Base-by-base conservation (phyloP, 2,797 vertebrate species). In the Acestrorhynchus altus region DNA sequence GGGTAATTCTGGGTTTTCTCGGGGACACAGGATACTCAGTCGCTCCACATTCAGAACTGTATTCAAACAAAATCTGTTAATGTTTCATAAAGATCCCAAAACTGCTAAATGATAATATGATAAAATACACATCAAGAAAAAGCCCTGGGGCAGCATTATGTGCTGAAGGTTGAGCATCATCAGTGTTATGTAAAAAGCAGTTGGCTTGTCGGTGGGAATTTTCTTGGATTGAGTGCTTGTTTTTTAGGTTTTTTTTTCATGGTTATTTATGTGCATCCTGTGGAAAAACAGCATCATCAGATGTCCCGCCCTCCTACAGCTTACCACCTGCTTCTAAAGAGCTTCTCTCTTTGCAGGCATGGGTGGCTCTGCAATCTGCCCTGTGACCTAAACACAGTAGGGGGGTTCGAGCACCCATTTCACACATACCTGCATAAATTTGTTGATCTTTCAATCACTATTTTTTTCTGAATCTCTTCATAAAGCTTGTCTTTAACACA, bases 311-410 rank as follows among this genome's bases (percentile, higher is more conserved):
- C 79, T 79, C 59, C 67, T 52, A 54, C 35, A 42, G 75, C 63
- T 73, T 24, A 56, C 82, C 83, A 82, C 86, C 85, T 83, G 82
- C 79, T 68, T 83, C 71, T 56, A 54, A 72, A 72, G 72, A 78
- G 81, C 81, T 74, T 78, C 54, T 75, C 46, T 65, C 65, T 59
- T 70, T 22, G 63, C 24, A 39, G 69, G 51, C 67, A 69, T 61
- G 47, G 47, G 75, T 60, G 40, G 56, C 60, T 56, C 63, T 76
- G 57, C 74, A 68, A 72, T 67, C 64, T 81, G 80, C 82, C 72
- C 82, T 51, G 66, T 80, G 77, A 83, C 80, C 77, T 63, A 63
- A 79, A 63, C 59, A 54, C 64, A 78, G 16, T 10, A 10, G 12
- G 15, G 2, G 16, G 20, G 18, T 12, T 22, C 12, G n/a, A 42